Percentiles rank a stretch among this genome's conserved stretches.
Evolutionary conservation across 2,113 vertebrate species (phyloP).

Genomic region (Tor tambroides): DNA sequence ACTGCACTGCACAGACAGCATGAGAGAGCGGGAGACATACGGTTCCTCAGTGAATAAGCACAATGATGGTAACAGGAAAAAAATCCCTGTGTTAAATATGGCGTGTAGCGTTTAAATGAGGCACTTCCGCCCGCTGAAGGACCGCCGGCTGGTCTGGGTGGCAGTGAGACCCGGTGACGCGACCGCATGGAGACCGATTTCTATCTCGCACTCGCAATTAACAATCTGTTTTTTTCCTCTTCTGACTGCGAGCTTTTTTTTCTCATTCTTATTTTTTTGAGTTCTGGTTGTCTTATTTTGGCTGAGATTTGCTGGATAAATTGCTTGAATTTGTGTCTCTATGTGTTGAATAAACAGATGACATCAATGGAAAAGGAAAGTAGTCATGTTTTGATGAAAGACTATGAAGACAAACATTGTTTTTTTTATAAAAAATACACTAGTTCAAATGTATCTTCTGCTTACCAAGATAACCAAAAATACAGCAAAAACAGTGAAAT

Average conservation of each 20-base stretch:
- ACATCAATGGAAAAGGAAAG: neutral
- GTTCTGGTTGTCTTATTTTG: neutral
- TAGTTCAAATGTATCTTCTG: neutral
- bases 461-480: no score
- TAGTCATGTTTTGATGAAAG: neutral
- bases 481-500: no score
- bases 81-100: slow-evolving; percentile 66
- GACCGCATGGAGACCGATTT: slow-evolving; percentile 80
- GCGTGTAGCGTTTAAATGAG: slow-evolving; percentile 75
- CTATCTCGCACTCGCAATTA: slow-evolving; percentile 79
- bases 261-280: neutral
- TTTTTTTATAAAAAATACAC: neutral
- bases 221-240: slow-evolving; percentile 71
- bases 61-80: slow-evolving; percentile 40
- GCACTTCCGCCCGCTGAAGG: slow-evolving; percentile 72
- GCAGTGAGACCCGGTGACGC: slow-evolving; percentile 78
- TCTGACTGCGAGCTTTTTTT: neutral
- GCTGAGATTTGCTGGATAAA: neutral
- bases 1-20: slow-evolving; percentile 44
- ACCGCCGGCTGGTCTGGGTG: slow-evolving; percentile 80
- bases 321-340: neutral
- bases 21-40: slow-evolving; percentile 57
- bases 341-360: neutral
- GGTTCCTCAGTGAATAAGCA: slow-evolving; percentile 15
- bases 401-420: neutral